These are phyloP conservation scores for Callyntrura guangdongensis DNA, from an alignment of 2,888 invertebrate species.

Conservation along the genomic window DNA sequence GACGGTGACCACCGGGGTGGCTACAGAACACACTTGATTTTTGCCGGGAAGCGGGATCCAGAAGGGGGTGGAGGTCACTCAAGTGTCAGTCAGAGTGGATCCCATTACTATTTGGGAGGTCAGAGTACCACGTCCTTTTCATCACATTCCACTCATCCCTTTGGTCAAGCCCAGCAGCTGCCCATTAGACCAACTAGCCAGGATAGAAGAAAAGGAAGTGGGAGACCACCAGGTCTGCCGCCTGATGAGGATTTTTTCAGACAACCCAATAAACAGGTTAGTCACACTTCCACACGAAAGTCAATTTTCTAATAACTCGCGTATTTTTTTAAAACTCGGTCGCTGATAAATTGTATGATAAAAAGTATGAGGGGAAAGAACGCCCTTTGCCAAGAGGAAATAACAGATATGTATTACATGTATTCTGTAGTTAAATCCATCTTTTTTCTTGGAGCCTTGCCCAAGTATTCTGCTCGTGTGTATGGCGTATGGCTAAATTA, in stretches of 20 bases:
- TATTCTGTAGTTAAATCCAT: constrained; percentile 2
- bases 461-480: constrained; percentile 16
- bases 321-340: not conserved
- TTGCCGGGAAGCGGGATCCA: constrained; percentile 84
- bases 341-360: not conserved
- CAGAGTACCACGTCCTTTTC: constrained; percentile 81
- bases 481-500: not conserved
- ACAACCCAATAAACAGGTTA: constrained; percentile 80
- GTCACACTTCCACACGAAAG: constrained; percentile 17
- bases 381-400: constrained; percentile 33
- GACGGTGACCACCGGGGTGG: constrained; percentile 83
- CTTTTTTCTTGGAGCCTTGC: constrained; percentile 10
- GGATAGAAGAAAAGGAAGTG: constrained; percentile 79
- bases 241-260: constrained; percentile 75
- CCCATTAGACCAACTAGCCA: constrained; percentile 62
- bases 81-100: constrained; percentile 80
- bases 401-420: constrained; percentile 11
- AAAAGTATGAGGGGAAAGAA: constrained; percentile 20
- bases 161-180: constrained; percentile 82
- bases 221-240: constrained; percentile 65
- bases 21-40: constrained; percentile 84
- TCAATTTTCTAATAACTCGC: constrained; percentile 44
- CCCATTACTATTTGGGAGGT: constrained; percentile 80
- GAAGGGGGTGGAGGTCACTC: constrained; percentile 82
- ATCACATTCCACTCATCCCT: constrained; percentile 85